These are phyloP conservation scores for Euzophera pinguis DNA, from an alignment of 2,888 invertebrate species.

Conservation along the genomic window DNA sequence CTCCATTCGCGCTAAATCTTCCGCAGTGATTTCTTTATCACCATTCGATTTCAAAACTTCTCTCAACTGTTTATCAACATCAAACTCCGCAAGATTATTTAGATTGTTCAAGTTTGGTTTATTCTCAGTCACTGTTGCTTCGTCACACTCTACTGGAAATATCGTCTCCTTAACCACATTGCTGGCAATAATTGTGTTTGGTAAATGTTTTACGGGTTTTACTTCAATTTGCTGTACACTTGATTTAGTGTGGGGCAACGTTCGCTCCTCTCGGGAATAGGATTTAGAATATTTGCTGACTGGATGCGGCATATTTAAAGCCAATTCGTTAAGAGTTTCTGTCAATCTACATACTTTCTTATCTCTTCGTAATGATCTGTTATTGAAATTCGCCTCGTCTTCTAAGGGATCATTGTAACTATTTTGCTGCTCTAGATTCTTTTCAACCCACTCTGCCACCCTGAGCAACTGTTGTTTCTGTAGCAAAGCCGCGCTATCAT, in stretches of 20 bases:
- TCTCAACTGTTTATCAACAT: constrained; percentile 43
- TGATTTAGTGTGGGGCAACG: constrained; percentile 50
- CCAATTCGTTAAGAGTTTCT: constrained; percentile 67
- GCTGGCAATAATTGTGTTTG: constrained; percentile 39
- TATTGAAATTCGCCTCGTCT: constrained; percentile 59
- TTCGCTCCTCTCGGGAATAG: constrained; percentile 49
- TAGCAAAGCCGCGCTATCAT: constrained; percentile 76
- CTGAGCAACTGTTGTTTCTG: constrained; percentile 83
- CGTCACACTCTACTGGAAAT: constrained; percentile 66
- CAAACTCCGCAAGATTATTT: constrained; percentile 36
- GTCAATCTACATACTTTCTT: constrained; percentile 61
- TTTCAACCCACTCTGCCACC: constrained; percentile 89
- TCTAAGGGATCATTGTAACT: constrained; percentile 66
- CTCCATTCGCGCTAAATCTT: constrained; percentile 86
- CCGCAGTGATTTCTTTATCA: constrained; percentile 67
- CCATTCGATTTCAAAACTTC: constrained; percentile 51
- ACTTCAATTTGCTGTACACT: constrained; percentile 25
- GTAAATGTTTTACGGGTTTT: neutral
- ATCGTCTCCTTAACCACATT: constrained; percentile 64
- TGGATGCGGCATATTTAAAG: constrained; percentile 71
- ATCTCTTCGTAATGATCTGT: constrained; percentile 50
- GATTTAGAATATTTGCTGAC: constrained; percentile 68
- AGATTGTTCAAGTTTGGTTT: constrained; percentile 51
- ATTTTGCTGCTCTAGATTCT: constrained; percentile 78
- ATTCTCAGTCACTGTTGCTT: constrained; percentile 56